A percentile compares a stretch with the other conserved stretches of the same genome.
These are phyloP conservation scores for Tenthredo livida DNA, from an alignment of 2,888 invertebrate species.

Conservation along the genomic window DNA sequence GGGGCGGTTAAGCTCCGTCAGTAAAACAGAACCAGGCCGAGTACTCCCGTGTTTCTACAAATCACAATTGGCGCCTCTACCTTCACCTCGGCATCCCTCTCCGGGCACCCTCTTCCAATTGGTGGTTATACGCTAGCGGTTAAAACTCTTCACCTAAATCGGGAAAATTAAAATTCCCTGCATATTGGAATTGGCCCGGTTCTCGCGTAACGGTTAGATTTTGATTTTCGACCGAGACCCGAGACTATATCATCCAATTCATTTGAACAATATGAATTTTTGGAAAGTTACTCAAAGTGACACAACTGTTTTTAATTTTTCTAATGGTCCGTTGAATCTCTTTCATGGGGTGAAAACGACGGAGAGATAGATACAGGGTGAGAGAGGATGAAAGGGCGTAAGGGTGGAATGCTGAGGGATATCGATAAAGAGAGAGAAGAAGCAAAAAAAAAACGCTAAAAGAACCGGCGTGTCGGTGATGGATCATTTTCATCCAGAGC, in stretches of 20 bases:
- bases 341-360: background rate
- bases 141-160: background rate
- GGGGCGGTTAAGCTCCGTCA: conserved; percentile 46
- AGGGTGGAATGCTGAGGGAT: background rate
- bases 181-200: background rate
- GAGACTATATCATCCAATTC: background rate
- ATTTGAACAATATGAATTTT: background rate
- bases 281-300: background rate
- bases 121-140: background rate
- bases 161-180: conserved; percentile 25
- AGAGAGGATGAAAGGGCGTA: background rate
- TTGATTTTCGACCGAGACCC: background rate
- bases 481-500: conserved; percentile 47
- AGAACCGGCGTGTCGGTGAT: conserved; percentile 46
- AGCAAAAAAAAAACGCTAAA: background rate
- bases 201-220: background rate
- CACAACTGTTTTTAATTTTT: background rate
- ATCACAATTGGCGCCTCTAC: conserved; percentile 46
- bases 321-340: background rate
- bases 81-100: conserved; percentile 13
- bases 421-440: conserved; percentile 9
- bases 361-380: background rate
- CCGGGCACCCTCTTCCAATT: background rate
- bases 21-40: conserved; percentile 50
- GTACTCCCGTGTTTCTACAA: conserved; percentile 39